Evolutionary conservation across 2,797 vertebrate species (phyloP).

Genomic region (Chiroxiphia lanceolata): DNA sequence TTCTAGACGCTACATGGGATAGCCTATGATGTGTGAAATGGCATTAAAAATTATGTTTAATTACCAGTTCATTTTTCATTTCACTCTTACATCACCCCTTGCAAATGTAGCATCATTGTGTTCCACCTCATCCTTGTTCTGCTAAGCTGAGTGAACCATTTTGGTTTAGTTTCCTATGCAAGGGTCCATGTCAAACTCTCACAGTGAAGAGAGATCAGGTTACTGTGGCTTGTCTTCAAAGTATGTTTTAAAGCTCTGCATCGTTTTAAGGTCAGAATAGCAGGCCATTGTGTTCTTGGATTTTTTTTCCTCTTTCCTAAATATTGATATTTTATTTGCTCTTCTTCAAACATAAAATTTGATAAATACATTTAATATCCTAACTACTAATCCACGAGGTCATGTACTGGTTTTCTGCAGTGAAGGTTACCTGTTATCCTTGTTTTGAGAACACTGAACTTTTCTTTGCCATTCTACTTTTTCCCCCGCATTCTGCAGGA

Average conservation of each 20-base stretch:
- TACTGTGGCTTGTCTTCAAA: accelerated
- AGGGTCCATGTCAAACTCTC: neutral
- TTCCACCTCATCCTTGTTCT: neutral
- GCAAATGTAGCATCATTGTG: neutral
- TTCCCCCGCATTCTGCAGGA: neutral
- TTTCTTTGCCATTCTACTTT: neutral
- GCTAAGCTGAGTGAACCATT: neutral
- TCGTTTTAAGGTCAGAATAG: neutral
- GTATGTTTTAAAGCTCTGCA: neutral
- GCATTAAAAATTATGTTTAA: neutral
- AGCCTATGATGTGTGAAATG: neutral
- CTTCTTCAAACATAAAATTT: neutral
- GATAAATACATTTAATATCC: neutral
- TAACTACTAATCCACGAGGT: neutral
- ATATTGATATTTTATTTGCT: neutral
- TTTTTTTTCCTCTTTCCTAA: neutral
- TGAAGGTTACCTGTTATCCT: neutral
- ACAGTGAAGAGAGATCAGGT: neutral
- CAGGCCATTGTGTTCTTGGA: neutral
- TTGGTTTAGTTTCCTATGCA: neutral
- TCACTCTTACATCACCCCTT: neutral
- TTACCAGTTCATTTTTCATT: neutral
- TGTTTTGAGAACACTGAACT: neutral
- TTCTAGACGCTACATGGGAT: neutral
- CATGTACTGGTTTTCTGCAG: neutral